These are phyloP conservation scores for Eumeta japonica DNA, from an alignment of 1,140 invertebrate species.

Conservation along the genomic window DNA sequence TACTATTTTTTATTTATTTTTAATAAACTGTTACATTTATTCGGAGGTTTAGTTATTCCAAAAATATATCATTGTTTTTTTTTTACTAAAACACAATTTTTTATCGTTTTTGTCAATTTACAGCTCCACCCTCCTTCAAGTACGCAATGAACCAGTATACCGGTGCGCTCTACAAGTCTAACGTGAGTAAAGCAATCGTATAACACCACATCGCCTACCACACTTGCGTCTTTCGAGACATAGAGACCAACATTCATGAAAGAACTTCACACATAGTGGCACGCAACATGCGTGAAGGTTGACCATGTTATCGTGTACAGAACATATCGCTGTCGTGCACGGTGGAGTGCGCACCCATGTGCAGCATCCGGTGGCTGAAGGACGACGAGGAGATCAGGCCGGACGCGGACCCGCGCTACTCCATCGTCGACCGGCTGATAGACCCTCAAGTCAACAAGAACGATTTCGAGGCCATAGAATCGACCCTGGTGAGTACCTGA, in stretches of 20 bases:
- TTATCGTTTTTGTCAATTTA: too few relatives aligned
- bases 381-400: conserved; percentile 67
- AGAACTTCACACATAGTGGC: too few relatives aligned
- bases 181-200: conserved; percentile 42
- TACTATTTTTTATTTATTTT: too few relatives aligned
- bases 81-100: too few relatives aligned
- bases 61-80: too few relatives aligned
- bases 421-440: conserved; percentile 62
- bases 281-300: too few relatives aligned
- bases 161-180: conserved; percentile 72
- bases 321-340: conserved; percentile 81
- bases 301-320: too few relatives aligned
- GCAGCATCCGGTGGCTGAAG: conserved; percentile 81
- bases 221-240: too few relatives aligned
- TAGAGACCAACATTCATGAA: too few relatives aligned
- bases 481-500: conserved; percentile 73
- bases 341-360: conserved; percentile 84
- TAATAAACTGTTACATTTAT: too few relatives aligned
- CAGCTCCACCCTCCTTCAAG: conserved; percentile 84
- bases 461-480: conserved; percentile 84
- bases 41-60: too few relatives aligned
- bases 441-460: conserved; percentile 68
- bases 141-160: conserved; percentile 76
- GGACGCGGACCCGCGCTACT: conserved; percentile 64
- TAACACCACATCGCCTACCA: too few relatives aligned